Evolutionary conservation across 2,888 invertebrate genomes (phyloP).

Genomic region (Dermolepida albohirtum): DNA sequence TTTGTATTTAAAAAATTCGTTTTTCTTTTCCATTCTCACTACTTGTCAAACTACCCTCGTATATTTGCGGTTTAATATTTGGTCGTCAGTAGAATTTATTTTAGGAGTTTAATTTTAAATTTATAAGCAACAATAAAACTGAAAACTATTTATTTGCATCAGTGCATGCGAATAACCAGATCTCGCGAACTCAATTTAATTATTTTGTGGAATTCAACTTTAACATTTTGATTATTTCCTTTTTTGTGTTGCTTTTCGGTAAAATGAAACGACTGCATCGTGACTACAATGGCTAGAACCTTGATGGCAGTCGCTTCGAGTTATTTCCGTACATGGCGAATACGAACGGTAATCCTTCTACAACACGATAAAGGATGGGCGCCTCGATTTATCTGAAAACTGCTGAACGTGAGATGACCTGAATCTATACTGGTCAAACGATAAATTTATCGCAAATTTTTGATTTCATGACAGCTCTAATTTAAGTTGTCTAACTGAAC

Average conservation of each 20-base stretch:
- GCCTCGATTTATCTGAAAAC: slow-evolving; percentile 42
- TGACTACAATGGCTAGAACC: slow-evolving; percentile 20
- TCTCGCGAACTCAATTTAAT: slow-evolving; percentile 29
- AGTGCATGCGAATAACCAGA: slow-evolving; percentile 18
- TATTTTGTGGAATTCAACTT: slow-evolving; percentile 16
- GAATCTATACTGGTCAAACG: slow-evolving; percentile 31
- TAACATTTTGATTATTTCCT: slow-evolving; percentile 8
- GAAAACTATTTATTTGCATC: slow-evolving; percentile 19
- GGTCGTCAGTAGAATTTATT: background rate
- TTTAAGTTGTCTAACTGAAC: slow-evolving; percentile 15
- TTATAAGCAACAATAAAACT: no score
- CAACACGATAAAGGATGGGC: slow-evolving; percentile 46
- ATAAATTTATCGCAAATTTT: slow-evolving; percentile 41
- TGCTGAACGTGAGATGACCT: slow-evolving; percentile 44
- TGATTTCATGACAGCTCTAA: slow-evolving; percentile 11
- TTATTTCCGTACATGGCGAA: slow-evolving; percentile 35
- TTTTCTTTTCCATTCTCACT: no score
- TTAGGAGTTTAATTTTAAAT: background rate
- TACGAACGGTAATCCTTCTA: slow-evolving; percentile 28
- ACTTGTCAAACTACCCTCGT: no score
- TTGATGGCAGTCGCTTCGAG: slow-evolving; percentile 20
- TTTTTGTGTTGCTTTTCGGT: slow-evolving; percentile 24
- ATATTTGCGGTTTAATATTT: no score
- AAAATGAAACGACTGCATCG: slow-evolving; percentile 31
- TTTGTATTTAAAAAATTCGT: no score